Evolutionary conservation across 1,140 invertebrate genomes (phyloP).

Genomic region (Laupala kohalensis): DNA sequence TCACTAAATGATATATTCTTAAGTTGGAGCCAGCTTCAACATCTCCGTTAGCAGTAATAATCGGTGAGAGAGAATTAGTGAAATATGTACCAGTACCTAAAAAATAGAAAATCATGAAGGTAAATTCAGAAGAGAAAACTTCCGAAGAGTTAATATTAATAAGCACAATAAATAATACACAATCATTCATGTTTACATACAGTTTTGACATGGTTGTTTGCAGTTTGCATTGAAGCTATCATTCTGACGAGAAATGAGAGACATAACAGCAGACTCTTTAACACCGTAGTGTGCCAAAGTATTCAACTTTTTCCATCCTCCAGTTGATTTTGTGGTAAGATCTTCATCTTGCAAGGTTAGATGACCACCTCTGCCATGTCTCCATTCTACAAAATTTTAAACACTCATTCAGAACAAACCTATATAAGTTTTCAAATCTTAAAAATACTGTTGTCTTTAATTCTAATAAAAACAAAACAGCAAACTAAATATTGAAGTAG

Average conservation of each 20-base stretch:
- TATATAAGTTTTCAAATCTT: not conserved
- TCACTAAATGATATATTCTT: conserved; percentile 70
- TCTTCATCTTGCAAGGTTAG: conserved; percentile 87
- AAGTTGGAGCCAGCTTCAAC: conserved; percentile 55
- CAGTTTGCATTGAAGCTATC: conserved; percentile 65
- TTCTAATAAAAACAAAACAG: too few relatives aligned
- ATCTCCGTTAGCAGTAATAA: conserved; percentile 61
- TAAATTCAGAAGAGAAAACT: not conserved
- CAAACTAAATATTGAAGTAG: too few relatives aligned
- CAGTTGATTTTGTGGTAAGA: conserved; percentile 75
- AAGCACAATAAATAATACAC: too few relatives aligned
- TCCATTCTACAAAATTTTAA: conserved; percentile 73
- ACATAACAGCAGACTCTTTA: conserved; percentile 88
- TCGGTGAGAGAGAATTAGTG: conserved; percentile 58
- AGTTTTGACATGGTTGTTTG: conserved; percentile 70
- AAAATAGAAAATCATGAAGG: conserved; percentile 14
- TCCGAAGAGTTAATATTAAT: not conserved
- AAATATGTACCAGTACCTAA: conserved; percentile 51
- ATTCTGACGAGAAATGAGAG: conserved; percentile 75
- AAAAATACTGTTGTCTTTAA: too few relatives aligned
- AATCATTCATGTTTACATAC: too few relatives aligned
- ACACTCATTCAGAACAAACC: not conserved
- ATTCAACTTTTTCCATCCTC: conserved; percentile 82
- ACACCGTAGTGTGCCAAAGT: conserved; percentile 87
- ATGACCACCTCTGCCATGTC: conserved; percentile 81